Evolutionary conservation across 2,888 invertebrate species (phyloP).

Genomic region (Chloromyia formosa): DNA sequence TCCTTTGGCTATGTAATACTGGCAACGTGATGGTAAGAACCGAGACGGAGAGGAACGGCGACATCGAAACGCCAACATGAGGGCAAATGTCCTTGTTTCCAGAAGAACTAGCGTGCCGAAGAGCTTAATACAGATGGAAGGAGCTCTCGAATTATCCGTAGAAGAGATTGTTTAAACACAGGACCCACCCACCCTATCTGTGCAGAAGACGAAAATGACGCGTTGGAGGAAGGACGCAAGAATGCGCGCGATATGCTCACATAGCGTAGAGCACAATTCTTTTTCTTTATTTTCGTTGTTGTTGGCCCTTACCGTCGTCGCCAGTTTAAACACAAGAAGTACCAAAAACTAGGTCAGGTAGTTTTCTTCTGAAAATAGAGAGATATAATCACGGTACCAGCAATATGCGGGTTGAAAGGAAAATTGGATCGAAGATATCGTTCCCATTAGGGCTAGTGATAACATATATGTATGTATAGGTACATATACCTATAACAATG

Average conservation of each 20-base stretch:
- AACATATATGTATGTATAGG: no score
- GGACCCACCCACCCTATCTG: no score
- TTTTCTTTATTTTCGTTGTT: background rate
- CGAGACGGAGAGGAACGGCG: background rate
- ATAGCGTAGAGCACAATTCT: background rate
- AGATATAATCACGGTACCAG: background rate
- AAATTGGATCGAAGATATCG: background rate
- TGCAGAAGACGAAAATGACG: background rate
- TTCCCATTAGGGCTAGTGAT: background rate
- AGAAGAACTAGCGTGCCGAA: background rate
- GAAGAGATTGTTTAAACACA: no score
- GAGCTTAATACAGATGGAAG: background rate
- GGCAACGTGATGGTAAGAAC: background rate
- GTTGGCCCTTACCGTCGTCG: slow-evolving; percentile 5
- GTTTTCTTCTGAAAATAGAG: background rate
- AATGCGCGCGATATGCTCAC: background rate
- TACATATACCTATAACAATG: background rate
- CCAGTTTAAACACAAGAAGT: slow-evolving; percentile 20
- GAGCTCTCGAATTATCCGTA: background rate
- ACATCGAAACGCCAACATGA: background rate
- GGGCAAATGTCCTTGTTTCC: slow-evolving; percentile 15
- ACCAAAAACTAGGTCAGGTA: slow-evolving; percentile 34
- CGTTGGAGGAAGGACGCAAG: background rate
- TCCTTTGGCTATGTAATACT: background rate
- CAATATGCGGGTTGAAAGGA: background rate